These are phyloP conservation scores for Drosophila paranaensis DNA, from an alignment of 2,888 invertebrate species.

Conservation along the genomic window DNA sequence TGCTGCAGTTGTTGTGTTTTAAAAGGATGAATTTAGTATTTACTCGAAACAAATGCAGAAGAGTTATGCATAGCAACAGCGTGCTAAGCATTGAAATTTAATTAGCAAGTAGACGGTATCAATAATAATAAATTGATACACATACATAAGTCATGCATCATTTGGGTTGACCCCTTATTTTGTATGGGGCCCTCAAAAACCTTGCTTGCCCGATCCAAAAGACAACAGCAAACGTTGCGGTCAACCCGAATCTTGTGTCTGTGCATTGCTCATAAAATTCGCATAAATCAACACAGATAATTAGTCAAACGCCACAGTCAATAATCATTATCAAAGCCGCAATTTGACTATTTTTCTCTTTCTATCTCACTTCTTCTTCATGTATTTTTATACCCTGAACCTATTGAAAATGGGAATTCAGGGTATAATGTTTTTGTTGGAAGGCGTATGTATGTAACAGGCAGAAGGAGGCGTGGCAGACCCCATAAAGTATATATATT, in stretches of 20 bases:
- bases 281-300: slow-evolving; percentile 78
- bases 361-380: not conserved
- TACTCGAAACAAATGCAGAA: not conserved
- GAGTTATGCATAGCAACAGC: slow-evolving; percentile 45
- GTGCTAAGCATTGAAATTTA: slow-evolving; percentile 62
- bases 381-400: no score
- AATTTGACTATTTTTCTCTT: slow-evolving; percentile 9
- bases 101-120: slow-evolving; percentile 32
- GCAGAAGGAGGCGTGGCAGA: no score
- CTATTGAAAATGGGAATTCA: no score
- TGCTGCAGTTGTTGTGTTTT: not conserved
- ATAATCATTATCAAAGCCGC: slow-evolving; percentile 44
- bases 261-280: slow-evolving; percentile 65
- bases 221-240: slow-evolving; percentile 26
- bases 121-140: slow-evolving; percentile 34
- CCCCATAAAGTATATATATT: no score
- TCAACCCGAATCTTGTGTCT: slow-evolving; percentile 18
- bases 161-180: slow-evolving; percentile 53
- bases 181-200: slow-evolving; percentile 1
- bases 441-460: no score
- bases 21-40: not conserved
- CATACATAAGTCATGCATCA: slow-evolving; percentile 74
- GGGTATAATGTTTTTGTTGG: no score
- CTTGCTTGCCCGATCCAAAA: slow-evolving; percentile 15
- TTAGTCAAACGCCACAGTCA: slow-evolving; percentile 54